Percentiles rank a stretch among this genome's conserved stretches.
Evolutionary conservation across 2,113 vertebrate species (phyloP).

Genomic region (Turdus rufiventris): DNA sequence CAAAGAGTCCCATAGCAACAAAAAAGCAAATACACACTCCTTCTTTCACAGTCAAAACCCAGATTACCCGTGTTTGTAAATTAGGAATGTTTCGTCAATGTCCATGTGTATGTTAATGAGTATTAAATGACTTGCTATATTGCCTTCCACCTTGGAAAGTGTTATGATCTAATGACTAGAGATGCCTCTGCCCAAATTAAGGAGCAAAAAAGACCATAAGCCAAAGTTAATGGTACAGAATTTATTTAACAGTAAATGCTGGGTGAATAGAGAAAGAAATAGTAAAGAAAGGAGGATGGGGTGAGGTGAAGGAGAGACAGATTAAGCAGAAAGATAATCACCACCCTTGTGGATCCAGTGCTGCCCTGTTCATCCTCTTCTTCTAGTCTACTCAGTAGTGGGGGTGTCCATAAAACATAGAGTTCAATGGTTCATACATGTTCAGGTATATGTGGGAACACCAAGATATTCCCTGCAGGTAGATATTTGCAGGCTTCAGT

Average conservation of each 20-base stretch:
- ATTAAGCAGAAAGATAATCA: background rate
- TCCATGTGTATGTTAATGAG: background rate
- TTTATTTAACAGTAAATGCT: background rate
- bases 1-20: background rate
- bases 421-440: background rate
- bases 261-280: background rate
- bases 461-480: background rate
- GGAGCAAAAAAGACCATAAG: background rate
- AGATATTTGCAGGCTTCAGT: background rate
- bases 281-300: background rate
- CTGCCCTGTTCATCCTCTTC: too few relatives aligned
- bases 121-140: background rate
- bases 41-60: background rate
- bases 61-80: background rate
- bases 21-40: background rate
- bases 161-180: background rate
- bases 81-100: background rate
- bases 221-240: background rate
- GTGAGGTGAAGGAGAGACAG: rapidly evolving
- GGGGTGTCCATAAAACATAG: background rate
- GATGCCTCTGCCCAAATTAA: background rate
- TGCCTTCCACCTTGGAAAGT: background rate
- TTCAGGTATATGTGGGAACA: background rate
- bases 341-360: background rate
- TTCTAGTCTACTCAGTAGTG: background rate